Evolutionary conservation across 1,140 invertebrate genomes (phyloP).

Genomic region (Chymomyza costata): DNA sequence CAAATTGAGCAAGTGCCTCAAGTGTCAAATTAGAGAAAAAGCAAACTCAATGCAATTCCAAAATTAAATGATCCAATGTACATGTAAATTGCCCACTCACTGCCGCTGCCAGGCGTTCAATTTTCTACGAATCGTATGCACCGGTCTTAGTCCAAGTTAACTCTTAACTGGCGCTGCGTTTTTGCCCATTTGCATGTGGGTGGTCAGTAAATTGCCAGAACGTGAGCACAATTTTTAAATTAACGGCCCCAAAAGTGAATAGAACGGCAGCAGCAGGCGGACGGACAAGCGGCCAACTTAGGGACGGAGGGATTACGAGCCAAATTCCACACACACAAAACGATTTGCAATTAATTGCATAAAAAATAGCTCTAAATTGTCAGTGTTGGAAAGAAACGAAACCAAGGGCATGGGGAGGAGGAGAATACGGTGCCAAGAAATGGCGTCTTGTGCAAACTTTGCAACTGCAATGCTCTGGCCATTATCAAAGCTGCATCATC

Average conservation of each 20-base stretch:
- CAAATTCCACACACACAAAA: constrained; percentile 55
- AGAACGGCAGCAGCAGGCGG: constrained; percentile 39
- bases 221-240: constrained; percentile 73
- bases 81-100: constrained; percentile 31
- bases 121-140: constrained; percentile 47
- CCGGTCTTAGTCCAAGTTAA: too few species aligned
- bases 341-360: constrained; percentile 70
- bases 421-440: constrained; percentile 20
- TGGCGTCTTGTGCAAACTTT: constrained; percentile 44
- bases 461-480: constrained; percentile 37
- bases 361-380: constrained; percentile 68
- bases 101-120: constrained; percentile 39
- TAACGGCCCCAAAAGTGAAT: constrained; percentile 63
- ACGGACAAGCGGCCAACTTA: background rate
- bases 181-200: constrained; percentile 64
- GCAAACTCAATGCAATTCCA: constrained; percentile 46
- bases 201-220: constrained; percentile 70
- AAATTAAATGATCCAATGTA: constrained; percentile 47
- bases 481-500: constrained; percentile 33
- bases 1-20: constrained; percentile 55
- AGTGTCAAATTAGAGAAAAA: constrained; percentile 68
- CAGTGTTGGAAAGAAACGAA: too few species aligned
- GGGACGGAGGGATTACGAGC: constrained; percentile 3
- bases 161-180: background rate
- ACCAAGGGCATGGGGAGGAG: too few species aligned